These are phyloP conservation scores for Sycobia sp. DNA, from an alignment of 1,140 invertebrate species.

Conservation along the genomic window DNA sequence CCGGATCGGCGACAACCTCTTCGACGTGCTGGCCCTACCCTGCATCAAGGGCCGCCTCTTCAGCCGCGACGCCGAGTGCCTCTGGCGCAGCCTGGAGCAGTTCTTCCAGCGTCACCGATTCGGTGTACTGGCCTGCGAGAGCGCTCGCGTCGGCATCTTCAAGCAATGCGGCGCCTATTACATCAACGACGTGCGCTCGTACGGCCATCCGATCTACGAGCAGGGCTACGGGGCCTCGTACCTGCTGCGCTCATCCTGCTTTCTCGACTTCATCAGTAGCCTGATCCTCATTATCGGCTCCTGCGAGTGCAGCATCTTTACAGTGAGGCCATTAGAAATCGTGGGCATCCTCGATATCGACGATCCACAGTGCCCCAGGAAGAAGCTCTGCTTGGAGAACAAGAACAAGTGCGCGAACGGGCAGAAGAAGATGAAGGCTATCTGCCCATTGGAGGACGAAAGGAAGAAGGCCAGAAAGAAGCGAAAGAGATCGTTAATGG, in stretches of 20 bases:
- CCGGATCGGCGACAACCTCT: conserved; percentile 45
- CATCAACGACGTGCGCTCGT: conserved; percentile 46
- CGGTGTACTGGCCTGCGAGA: conserved; percentile 47
- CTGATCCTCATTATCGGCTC: conserved; percentile 47
- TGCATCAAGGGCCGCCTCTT: conserved; percentile 43
- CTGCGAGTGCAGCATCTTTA: conserved; percentile 45
- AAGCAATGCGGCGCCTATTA: conserved; percentile 51
- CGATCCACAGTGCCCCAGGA: not conserved
- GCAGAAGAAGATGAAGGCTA: conserved; percentile 3
- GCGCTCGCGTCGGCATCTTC: conserved; percentile 44
- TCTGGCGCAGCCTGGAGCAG: conserved; percentile 42
- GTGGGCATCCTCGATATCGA: conserved; percentile 29
- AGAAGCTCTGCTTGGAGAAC: not conserved
- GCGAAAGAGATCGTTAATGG: not conserved
- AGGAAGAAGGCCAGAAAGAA: conserved; percentile 33
- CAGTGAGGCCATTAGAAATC: conserved; percentile 44
- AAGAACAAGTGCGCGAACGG: not conserved
- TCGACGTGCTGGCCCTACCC: conserved; percentile 42
- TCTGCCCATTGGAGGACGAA: conserved; percentile 34
- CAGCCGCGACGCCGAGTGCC: conserved; percentile 25
- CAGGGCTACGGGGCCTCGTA: conserved; percentile 44
- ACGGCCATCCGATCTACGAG: conserved; percentile 46
- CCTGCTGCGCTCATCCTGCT: conserved; percentile 42
- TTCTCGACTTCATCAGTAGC: conserved; percentile 41
- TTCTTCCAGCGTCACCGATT: conserved; percentile 44